Base-by-base conservation (phyloP, 2,797 vertebrate genomes). In the Benthosema pterotum region DNA sequence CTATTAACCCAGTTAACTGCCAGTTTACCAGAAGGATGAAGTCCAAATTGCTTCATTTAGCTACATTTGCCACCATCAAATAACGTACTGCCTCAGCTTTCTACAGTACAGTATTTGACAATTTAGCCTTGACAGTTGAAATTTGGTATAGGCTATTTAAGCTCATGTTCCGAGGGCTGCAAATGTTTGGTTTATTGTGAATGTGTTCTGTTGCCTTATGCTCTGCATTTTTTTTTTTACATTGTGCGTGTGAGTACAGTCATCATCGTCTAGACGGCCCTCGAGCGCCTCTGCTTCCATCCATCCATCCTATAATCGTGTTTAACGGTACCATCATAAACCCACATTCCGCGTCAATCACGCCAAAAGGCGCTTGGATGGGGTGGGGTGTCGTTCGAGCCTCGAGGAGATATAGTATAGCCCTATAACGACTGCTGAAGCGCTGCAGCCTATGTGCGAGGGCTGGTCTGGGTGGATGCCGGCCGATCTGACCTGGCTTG, bases 281-380 rank as follows among this genome's bases (percentile, higher is more conserved):
- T 9, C 15, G 19, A 11, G 28, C 28, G 50, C 63, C 74, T 53
- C 52, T 60, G 78, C 83, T 79, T 16, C 5, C 78, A 68, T 50
- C 65, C 69, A 51, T 57, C 69, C 66, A n/a, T 72, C 86, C 25
- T 32, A 32, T 32, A 89, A 90, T 90, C 87, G 79, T 72, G 85
- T 90, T 88, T n/a, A 89, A 70, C 67, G 38, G 48, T 15, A 42
- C 45, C 72, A 82, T 76, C 80, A 83, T 87, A 85, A 25, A 87
- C 89, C 86, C 79, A 88, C 78, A 88, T 89, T 83, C 76, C 55
- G 52, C 77, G 74, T 76, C 79, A 82, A 79, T 82, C 84, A 70
- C 69, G 63, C 70, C 45, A 67, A 25, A 25, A 81, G 64, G 63
- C 57, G 14, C 42, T 68, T 16, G 22, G 65, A 68, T 69, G 15